phyloP scores from a whole-genome alignment of 23 tunicate genomes.

The Ascidia mentula region DNA sequence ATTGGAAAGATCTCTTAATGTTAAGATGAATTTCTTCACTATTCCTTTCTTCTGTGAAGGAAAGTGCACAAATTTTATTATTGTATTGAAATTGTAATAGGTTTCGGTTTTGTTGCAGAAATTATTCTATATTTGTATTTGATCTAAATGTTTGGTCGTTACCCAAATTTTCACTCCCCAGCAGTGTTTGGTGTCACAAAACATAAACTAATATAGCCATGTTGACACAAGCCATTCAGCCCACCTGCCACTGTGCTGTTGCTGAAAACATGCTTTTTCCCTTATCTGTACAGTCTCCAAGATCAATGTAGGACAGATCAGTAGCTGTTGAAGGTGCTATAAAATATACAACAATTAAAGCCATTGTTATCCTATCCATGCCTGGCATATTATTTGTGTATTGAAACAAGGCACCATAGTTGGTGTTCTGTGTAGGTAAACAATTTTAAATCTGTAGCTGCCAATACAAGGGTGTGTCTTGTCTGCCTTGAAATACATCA shows the following conservation, averaged over 20 bases:
- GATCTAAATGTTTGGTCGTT: too few relatives aligned
- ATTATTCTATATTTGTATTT: too few relatives aligned
- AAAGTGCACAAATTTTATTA: neutral
- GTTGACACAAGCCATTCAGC: neutral
- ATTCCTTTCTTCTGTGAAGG: neutral
- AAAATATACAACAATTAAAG: neutral
- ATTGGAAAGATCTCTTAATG: neutral
- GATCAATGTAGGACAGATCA: neutral
- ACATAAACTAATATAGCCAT: neutral
- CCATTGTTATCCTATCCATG: neutral
- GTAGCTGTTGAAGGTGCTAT: neutral
- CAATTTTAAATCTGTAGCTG: neutral
- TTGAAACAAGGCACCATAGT: neutral
- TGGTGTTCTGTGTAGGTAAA: neutral
- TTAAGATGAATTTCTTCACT: neutral
- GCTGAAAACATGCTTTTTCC: neutral
- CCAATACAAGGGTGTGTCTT: neutral
- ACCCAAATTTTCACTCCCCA: too few relatives aligned
- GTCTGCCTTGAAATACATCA: neutral
- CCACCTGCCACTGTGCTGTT: constrained; percentile 7
- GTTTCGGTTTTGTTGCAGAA: too few relatives aligned
- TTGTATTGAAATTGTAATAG: too few relatives aligned
- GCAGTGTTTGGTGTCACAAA: neutral
- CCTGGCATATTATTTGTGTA: neutral
- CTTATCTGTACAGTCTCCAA: neutral